Evolutionary conservation across 2,888 invertebrate genomes (phyloP).

Genomic region (Sphaerophoria rueppellii): DNA sequence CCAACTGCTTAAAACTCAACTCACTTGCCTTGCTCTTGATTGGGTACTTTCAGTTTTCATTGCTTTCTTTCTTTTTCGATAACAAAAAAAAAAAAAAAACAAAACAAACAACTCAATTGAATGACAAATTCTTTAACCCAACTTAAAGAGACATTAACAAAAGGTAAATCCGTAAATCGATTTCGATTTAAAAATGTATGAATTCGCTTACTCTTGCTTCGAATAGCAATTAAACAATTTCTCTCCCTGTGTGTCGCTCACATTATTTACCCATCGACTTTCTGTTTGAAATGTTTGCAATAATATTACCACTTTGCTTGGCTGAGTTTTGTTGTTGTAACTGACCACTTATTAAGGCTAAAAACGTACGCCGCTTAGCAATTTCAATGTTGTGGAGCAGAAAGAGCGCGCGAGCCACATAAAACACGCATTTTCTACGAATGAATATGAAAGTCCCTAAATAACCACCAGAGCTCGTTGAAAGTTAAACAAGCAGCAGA

Average conservation of each 20-base stretch:
- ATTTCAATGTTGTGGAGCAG: slow-evolving; percentile 24
- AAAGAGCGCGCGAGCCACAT: slow-evolving; percentile 1
- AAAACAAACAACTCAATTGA: slow-evolving; percentile 2
- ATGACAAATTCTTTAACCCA: slow-evolving; percentile 28
- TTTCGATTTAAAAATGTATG: slow-evolving; percentile 16
- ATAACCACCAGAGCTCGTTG: slow-evolving; percentile 46
- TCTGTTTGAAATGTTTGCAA: slow-evolving; percentile 16
- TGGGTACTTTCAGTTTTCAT: slow-evolving; percentile 27
- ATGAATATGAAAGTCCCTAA: slow-evolving; percentile 69
- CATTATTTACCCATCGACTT: slow-evolving; percentile 34
- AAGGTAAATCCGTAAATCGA: slow-evolving; percentile 21
- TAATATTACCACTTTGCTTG: slow-evolving; percentile 9
- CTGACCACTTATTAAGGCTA: slow-evolving; percentile 49
- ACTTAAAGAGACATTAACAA: background rate
- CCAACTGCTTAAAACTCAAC: slow-evolving; percentile 18
- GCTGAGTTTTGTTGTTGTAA: slow-evolving; percentile 5
- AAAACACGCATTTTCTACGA: slow-evolving; percentile 16
- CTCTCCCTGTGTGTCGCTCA: slow-evolving; percentile 19
- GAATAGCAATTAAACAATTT: slow-evolving; percentile 59
- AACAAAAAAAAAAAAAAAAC: background rate
- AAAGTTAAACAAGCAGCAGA: slow-evolving; percentile 41
- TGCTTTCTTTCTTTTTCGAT: background rate
- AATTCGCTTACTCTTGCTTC: slow-evolving; percentile 38
- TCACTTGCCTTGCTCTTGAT: background rate
- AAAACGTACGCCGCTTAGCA: slow-evolving; percentile 31